Conservation (phyloP, 1,140 invertebrate genomes). For the Drosophila pachea region DNA sequence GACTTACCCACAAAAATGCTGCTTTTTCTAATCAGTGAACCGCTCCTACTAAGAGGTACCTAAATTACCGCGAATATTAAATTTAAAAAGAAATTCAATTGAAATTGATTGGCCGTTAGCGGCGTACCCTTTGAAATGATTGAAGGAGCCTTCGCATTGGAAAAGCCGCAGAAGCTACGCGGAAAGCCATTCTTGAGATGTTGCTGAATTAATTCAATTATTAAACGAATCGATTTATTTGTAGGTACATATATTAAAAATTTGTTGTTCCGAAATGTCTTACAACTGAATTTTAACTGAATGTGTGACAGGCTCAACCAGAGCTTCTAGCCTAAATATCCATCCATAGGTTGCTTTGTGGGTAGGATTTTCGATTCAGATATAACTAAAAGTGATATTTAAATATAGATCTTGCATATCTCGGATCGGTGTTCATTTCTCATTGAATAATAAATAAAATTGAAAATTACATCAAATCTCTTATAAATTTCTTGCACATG, state of each 20-base stretch:
- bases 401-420: too few species aligned
- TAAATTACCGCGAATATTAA: not conserved
- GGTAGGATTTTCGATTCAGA: not conserved
- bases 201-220: not conserved
- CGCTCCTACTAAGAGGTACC: not conserved
- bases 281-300: constrained; percentile 1
- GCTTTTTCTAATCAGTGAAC: not conserved
- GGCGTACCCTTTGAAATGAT: not conserved
- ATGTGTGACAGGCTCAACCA: too few species aligned
- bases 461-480: too few species aligned
- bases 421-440: too few species aligned
- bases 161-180: not conserved
- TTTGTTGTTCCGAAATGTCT: not conserved
- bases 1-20: constrained; percentile 13
- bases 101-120: not conserved
- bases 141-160: not conserved
- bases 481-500: too few species aligned
- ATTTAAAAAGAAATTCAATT: not conserved
- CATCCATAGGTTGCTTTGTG: constrained; percentile 5
- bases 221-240: not conserved
- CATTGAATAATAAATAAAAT: too few species aligned
- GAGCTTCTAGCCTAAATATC: not conserved
- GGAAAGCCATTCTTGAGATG: constrained; percentile 5
- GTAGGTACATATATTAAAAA: not conserved
- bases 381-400: not conserved